Conservation (phyloP, 2,797 vertebrate species). For the Hydrocynus forskahlii region DNA sequence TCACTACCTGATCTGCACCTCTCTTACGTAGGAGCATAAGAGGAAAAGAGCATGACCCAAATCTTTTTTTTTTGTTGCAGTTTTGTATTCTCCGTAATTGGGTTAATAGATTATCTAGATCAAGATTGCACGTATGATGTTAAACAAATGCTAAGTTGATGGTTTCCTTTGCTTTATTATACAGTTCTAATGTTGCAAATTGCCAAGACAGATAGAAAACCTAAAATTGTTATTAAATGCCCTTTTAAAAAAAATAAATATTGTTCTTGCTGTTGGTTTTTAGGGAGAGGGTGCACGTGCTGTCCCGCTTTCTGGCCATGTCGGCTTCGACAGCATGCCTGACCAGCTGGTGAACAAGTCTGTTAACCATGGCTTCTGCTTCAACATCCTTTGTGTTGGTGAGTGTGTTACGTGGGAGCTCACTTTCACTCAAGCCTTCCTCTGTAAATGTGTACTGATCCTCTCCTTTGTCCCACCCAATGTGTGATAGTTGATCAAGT, state of each 20-base stretch:
- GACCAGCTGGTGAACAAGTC: slow-evolving; percentile 99
- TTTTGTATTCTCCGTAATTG: neutral
- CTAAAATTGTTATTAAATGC: neutral
- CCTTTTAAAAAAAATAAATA: slow-evolving; percentile 9
- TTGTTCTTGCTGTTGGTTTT: slow-evolving; percentile 51
- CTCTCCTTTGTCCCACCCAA: slow-evolving; percentile 49
- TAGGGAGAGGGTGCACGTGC: slow-evolving; percentile 93
- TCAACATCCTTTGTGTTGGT: slow-evolving; percentile 99
- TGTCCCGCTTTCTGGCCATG: slow-evolving; percentile 93
- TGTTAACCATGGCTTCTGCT: slow-evolving; percentile 97
- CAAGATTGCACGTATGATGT: neutral
- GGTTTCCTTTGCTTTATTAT: slow-evolving; percentile 1
- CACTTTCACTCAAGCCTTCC: slow-evolving; percentile 54
- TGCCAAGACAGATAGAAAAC: neutral
- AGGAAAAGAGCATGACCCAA: neutral
- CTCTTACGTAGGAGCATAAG: too few relatives aligned
- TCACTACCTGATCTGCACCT: slow-evolving; percentile 46
- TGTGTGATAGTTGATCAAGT: slow-evolving; percentile 33
- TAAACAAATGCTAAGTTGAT: neutral
- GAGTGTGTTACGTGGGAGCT: slow-evolving; percentile 74
- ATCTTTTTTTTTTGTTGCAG: neutral
- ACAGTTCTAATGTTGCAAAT: neutral
- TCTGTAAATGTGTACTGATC: slow-evolving; percentile 47
- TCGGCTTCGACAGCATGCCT: slow-evolving; percentile 99
- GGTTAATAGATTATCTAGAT: neutral